phyloP scores from a whole-genome alignment of 2,113 vertebrate genomes.

The Pachycephala philippinensis region DNA sequence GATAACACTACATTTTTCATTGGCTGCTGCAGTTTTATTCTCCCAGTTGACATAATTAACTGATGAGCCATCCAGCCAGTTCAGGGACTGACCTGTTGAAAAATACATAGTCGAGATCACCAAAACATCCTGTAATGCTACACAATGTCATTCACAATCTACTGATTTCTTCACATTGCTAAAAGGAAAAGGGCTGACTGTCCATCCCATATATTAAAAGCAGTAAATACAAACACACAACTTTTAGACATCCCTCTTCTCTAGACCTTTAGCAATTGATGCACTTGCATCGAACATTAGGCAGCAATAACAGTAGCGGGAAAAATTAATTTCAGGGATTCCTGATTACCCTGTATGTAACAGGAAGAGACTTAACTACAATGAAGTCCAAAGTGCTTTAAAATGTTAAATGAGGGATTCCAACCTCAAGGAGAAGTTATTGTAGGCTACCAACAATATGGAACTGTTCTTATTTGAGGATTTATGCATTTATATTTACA shows the following conservation, averaged over 20 bases:
- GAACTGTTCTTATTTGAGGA: background rate
- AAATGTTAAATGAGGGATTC: background rate
- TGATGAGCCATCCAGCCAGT: conserved; percentile 84
- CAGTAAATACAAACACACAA: background rate
- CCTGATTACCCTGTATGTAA: background rate
- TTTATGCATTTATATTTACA: background rate
- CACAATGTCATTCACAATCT: background rate
- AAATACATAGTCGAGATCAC: background rate
- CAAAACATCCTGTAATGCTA: background rate
- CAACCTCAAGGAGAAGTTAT: background rate
- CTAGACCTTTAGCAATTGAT: background rate
- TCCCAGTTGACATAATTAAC: conserved; percentile 83
- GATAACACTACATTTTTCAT: conserved; percentile 78
- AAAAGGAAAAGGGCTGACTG: background rate
- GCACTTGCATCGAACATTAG: background rate
- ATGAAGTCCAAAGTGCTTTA: background rate
- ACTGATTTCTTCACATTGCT: background rate
- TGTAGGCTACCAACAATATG: background rate
- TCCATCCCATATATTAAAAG: background rate
- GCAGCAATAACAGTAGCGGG: background rate
- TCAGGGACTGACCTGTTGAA: conserved; percentile 63
- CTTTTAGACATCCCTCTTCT: background rate
- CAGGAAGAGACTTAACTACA: background rate
- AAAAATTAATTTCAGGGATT: background rate
- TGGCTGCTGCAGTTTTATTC: conserved; percentile 15